Evolutionary conservation across 2,113 vertebrate species (phyloP).

Genomic region (Butastur rufipennis): DNA sequence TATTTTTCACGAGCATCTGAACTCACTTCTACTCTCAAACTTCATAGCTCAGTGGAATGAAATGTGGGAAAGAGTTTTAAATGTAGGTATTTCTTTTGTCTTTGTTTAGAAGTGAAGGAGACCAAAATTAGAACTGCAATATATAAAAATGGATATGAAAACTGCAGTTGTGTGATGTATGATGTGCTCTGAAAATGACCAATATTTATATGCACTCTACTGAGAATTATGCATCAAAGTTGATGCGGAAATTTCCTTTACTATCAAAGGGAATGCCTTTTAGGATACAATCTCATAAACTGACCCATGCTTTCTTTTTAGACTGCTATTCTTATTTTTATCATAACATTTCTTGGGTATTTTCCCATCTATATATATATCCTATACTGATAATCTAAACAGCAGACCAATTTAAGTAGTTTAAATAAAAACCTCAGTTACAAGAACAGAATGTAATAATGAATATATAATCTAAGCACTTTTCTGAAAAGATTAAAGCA

Average conservation of each 20-base stretch:
- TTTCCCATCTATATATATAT: constrained; percentile 30
- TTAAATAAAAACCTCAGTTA: not conserved
- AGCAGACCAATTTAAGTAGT: not conserved
- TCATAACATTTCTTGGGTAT: not conserved
- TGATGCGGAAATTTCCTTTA: not conserved
- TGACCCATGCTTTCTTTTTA: not conserved
- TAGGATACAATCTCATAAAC: not conserved
- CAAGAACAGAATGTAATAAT: not conserved
- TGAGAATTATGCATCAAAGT: constrained; percentile 11
- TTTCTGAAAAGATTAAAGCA: not conserved
- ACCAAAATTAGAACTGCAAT: constrained; percentile 19
- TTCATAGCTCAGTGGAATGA: not conserved
- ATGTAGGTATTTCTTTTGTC: not conserved
- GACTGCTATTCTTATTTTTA: not conserved
- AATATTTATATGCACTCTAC: constrained; percentile 18
- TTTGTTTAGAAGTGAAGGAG: not conserved
- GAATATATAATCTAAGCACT: not conserved
- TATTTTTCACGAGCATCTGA: not conserved
- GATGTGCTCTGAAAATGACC: not conserved
- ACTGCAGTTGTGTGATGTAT: not conserved
- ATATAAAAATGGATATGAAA: not conserved
- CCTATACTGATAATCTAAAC: not conserved
- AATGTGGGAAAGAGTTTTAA: not conserved
- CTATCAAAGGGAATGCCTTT: not conserved
- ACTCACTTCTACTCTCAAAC: not conserved